Evolutionary conservation across 2,113 vertebrate genomes (phyloP).

Genomic region (Callospermophilus lateralis): DNA sequence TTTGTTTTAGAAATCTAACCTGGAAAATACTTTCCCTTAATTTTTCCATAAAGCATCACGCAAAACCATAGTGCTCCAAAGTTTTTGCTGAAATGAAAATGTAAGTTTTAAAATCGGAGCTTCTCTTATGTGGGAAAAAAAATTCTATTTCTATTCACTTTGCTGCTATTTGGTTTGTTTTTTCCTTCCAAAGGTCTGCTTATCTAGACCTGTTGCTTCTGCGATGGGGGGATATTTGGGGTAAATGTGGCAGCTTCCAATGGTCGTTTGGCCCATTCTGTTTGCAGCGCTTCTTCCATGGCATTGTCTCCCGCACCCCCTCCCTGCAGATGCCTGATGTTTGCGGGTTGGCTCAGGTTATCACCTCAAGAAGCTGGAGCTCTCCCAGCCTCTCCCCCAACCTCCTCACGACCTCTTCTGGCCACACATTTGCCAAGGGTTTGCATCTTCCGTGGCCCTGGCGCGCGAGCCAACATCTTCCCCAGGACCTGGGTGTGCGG

Average conservation of each 20-base stretch:
- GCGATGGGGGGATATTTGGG: too few relatives aligned
- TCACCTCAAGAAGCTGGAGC: constrained; percentile 34
- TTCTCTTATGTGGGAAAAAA: neutral
- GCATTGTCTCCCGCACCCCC: too few relatives aligned
- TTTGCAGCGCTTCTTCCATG: neutral
- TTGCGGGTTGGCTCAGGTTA: neutral
- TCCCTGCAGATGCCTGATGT: neutral
- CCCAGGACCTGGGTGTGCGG: neutral
- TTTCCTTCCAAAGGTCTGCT: neutral
- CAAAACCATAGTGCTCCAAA: neutral
- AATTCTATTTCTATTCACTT: neutral
- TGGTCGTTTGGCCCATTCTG: neutral
- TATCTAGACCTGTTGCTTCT: constrained; percentile 24
- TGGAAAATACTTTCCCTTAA: neutral
- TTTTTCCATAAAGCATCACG: neutral
- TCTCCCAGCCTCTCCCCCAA: neutral
- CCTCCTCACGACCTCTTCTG: constrained; percentile 35
- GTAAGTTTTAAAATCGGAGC: constrained; percentile 39
- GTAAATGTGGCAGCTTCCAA: neutral
- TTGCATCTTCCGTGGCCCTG: neutral
- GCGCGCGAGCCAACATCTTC: neutral
- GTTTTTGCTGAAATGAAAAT: constrained; percentile 27
- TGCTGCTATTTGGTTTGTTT: neutral
- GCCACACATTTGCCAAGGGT: neutral
- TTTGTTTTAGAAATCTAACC: neutral